Evolutionary conservation across 2,113 vertebrate species (phyloP), one percentile per base, ranked within the genome.

Genomic region (Empidonax alnorum): DNA sequence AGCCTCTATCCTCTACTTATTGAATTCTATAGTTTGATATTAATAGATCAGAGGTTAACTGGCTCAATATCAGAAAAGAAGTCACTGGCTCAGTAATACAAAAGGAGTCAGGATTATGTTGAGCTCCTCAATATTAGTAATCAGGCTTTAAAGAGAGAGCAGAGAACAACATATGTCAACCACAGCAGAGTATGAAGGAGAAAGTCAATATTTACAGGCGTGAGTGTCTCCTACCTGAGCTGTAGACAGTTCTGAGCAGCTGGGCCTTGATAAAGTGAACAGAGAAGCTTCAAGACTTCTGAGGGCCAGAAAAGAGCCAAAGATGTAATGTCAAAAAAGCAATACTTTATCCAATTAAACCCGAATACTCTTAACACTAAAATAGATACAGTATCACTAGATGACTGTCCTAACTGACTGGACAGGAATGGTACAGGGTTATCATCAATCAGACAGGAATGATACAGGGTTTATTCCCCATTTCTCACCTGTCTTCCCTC

Each of bases 21-120:
- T 89, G 82, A 77, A 82, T 93, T 91, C 86, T 84, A 88, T 44
- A 67, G 46, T 90, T 93, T 97, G 93, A 91, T 90, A 89, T 84
- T 90, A 89, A 85, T 67, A 91, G 87, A 97, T 82, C 53, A 88
- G 88, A 89, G 88, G 87, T 91, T 88, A 96, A 95, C 61, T 78
- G 56, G 49, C 50, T 90, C 88, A 50, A n/a, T 80, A 86, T 72
- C 77, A 89, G 73, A 87, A 87, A 93, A 83, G n/a, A 18, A 84
- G 46, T 71, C 55, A 27, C 68, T 66, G 55, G 53, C 17, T 89
- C 68, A 69, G 35, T 35, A 81, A 44, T 12, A 91, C n/a, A 79
- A 79, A 95, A 81, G 35, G 19, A 92, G 55, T 56, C 46, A 77
- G 61, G 84, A 78, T 80, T 78, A 77, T 30, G 53, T 55, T 78